Evolutionary conservation across 2,888 invertebrate species (phyloP), one percentile per base, ranked within the genome.

Genomic region (Diplazon laetatorius): DNA sequence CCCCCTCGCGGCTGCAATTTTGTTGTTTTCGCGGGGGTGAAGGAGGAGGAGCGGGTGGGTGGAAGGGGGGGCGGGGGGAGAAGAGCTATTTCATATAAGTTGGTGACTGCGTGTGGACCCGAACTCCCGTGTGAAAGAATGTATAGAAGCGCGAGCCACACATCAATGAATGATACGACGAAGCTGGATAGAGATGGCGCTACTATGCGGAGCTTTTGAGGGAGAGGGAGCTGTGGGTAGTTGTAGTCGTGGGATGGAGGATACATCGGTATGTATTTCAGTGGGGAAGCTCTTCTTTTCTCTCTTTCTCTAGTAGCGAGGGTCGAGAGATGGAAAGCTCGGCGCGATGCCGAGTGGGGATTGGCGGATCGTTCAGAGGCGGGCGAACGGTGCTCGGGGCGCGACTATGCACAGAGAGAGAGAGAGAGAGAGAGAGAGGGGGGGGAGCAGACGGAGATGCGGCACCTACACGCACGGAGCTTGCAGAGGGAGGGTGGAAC

Each of bases 181-280:
- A 39, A 10, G 60, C 14, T 46, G 35, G 30, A 30, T 4, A 59
- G 52, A 52, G 16, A 52, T 9, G 25, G 39, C n/a, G n/a, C 16
- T 39, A 42, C 46, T 22, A 4, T 25, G 10, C 10, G 46, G 22
- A 44, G 37, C 18, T 2, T 10, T 14, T 12, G 72, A 79, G 65
- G 48, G 66, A 30, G 65, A 68, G 69, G 66, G 65, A 42, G 46
- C 39, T 70, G 76, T 66, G 72, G 59, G 65, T 65, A 68, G 77
- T 78, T 80, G 79, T 80, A 76, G 77, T 69, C 80, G 74, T 74
- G 73, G 78, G 65, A 82, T 80, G 73, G 82, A 82, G n/a, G 80
- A 83, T 84, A 86, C 89, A 89, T 89, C 86, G 88, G 87, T 89
- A 89, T 89, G 89, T 89, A 89, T 89, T 89, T 88, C 87, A 87